A percentile compares a stretch with the other conserved stretches of the same genome.
Conservation (phyloP, 1,140 invertebrate genomes). For the Drosophila busckii region DNA sequence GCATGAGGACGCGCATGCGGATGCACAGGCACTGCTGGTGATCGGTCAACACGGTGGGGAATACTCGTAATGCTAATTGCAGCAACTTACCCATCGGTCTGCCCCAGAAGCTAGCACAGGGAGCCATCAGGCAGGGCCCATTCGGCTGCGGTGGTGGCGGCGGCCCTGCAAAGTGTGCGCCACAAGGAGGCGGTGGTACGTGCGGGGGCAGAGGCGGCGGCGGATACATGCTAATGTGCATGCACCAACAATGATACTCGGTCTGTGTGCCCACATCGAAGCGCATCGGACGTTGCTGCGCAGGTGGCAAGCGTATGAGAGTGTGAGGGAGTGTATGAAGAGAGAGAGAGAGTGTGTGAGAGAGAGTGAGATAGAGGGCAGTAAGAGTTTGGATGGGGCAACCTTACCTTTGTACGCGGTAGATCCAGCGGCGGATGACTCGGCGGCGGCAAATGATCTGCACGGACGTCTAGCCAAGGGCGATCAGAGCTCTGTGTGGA, state of each 20-base stretch:
- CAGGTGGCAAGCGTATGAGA: too few relatives aligned
- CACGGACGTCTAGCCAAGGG: constrained; percentile 1
- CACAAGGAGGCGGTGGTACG: not conserved
- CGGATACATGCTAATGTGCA: constrained; percentile 17
- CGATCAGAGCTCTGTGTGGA: too few relatives aligned
- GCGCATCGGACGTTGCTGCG: constrained; percentile 8
- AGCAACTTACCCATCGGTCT: constrained; percentile 27
- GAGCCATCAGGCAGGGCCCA: constrained; percentile 18
- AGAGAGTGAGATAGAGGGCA: too few relatives aligned
- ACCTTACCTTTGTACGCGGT: constrained; percentile 26
- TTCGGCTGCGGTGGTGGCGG: not conserved
- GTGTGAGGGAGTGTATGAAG: too few relatives aligned
- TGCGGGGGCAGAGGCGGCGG: constrained; percentile 1
- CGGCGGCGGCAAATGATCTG: constrained; percentile 6
- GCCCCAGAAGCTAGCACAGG: constrained; percentile 26
- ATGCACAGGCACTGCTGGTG: constrained; percentile 13
- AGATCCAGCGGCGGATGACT: constrained; percentile 36
- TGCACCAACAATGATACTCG: constrained; percentile 36
- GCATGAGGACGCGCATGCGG: constrained; percentile 4
- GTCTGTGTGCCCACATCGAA: constrained; percentile 33
- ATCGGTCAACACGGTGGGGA: not conserved
- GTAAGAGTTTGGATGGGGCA: too few relatives aligned
- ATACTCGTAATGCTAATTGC: too few relatives aligned
- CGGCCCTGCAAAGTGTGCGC: not conserved
- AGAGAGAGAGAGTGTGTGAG: too few relatives aligned